Percentiles rank a stretch among this genome's conserved stretches.
phyloP scores from a whole-genome alignment of 2,888 invertebrate genomes.

The Gasteruption jaculator region DNA sequence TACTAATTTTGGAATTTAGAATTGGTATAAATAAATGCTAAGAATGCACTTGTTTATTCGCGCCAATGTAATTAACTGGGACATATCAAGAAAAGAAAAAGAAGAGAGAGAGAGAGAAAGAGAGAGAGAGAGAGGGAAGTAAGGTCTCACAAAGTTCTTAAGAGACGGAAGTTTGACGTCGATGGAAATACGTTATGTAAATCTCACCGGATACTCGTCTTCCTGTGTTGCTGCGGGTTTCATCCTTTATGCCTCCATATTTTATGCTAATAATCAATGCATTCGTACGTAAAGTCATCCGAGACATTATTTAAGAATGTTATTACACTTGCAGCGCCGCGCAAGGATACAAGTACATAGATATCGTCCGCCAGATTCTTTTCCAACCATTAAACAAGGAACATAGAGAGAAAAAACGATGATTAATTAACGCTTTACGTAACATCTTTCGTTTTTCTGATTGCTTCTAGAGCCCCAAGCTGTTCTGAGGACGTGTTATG shows the following conservation, averaged over 20 bases:
- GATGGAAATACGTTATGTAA: constrained; percentile 47
- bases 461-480: constrained; percentile 18
- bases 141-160: constrained; percentile 21
- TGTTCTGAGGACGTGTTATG: constrained; percentile 49
- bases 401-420: too few species aligned
- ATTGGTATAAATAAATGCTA: too few species aligned
- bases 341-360: too few species aligned
- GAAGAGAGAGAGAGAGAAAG: constrained; percentile 5
- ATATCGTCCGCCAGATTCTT: too few species aligned
- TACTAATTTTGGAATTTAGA: too few species aligned
- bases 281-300: too few species aligned
- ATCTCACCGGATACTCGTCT: constrained; percentile 43
- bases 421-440: too few species aligned
- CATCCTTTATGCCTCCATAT: constrained; percentile 35
- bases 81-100: constrained; percentile 18
- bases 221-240: constrained; percentile 41
- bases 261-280: constrained; percentile 36
- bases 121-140: constrained; percentile 13
- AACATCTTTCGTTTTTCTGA: constrained; percentile 14
- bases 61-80: constrained; percentile 19
- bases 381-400: too few species aligned
- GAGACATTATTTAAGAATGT: too few species aligned
- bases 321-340: too few species aligned
- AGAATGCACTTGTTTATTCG: too few species aligned
- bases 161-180: constrained; percentile 42